A percentile compares a stretch with the other conserved stretches of the same genome.
These are phyloP conservation scores for Pteronotus mesoamericanus DNA, from an alignment of 2,797 vertebrate genomes.

Conservation along the genomic window DNA sequence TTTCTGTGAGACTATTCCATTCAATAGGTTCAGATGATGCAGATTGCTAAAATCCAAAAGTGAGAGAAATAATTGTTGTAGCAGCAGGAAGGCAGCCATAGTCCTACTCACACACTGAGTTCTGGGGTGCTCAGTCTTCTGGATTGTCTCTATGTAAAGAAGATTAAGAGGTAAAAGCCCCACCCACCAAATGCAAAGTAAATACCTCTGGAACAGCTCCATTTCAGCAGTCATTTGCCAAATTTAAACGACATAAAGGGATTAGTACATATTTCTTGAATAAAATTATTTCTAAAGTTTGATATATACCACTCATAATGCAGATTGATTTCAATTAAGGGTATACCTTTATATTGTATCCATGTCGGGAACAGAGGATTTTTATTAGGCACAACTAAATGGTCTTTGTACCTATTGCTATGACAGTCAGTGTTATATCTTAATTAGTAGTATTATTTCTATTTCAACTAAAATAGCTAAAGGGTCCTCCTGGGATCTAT, in stretches of 20 bases:
- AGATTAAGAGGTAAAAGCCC: not conserved
- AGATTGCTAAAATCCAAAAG: not conserved
- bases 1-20: not conserved
- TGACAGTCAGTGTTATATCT: conserved; percentile 72
- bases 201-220: not conserved
- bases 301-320: not conserved
- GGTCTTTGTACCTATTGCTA: conserved; percentile 64
- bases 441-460: conserved; percentile 81
- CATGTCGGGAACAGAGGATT: conserved; percentile 44
- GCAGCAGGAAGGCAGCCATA: not conserved
- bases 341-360: not conserved
- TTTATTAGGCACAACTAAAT: conserved; percentile 58
- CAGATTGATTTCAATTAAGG: not conserved
- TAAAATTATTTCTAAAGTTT: conserved; percentile 24
- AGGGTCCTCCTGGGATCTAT: conserved; percentile 79
- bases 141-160: not conserved
- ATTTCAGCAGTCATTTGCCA: not conserved
- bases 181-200: not conserved
- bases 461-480: conserved; percentile 79
- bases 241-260: not conserved
- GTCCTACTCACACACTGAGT: too few species aligned
- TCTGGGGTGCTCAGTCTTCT: not conserved
- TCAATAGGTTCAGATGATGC: not conserved
- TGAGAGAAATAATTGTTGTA: not conserved
- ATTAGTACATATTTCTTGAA: not conserved